phyloP scores from a whole-genome alignment of 2,113 vertebrate species.

The Pteruthius melanotis region DNA sequence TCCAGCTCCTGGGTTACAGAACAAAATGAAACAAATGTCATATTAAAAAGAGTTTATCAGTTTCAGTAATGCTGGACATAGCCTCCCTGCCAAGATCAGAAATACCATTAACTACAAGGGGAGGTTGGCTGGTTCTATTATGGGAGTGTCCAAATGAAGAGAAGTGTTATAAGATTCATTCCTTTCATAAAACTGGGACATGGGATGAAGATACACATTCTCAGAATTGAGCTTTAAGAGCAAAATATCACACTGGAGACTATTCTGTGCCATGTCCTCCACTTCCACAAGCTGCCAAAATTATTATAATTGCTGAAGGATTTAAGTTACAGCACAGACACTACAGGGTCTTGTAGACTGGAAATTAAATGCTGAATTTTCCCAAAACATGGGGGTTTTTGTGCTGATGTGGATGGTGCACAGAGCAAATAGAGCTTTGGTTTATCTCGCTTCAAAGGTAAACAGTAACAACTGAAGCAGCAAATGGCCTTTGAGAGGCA shows the following conservation, averaged over 20 bases:
- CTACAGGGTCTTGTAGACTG: not conserved
- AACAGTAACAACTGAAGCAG: not conserved
- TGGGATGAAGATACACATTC: not conserved
- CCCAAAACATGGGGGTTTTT: not conserved
- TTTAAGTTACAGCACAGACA: not conserved
- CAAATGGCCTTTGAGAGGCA: not conserved
- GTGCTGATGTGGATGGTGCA: not conserved
- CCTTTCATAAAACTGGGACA: not conserved
- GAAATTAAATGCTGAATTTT: not conserved
- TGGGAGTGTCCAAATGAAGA: not conserved
- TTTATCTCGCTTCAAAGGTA: constrained; percentile 21
- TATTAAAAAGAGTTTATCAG: not conserved
- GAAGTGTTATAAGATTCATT: not conserved
- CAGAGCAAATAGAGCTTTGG: not conserved
- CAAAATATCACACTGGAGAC: not conserved
- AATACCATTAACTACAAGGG: not conserved
- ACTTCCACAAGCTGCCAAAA: not conserved
- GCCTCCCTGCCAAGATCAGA: not conserved
- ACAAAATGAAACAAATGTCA: not conserved
- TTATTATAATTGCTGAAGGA: not conserved
- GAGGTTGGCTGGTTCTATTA: not conserved
- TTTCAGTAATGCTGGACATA: not conserved
- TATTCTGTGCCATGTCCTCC: not conserved
- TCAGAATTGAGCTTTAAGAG: not conserved
- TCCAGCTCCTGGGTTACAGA: not conserved